Percentiles rank a stretch among this genome's conserved stretches.
These are phyloP conservation scores for Vanessa tameamea DNA, from an alignment of 1,140 invertebrate species.

Conservation along the genomic window DNA sequence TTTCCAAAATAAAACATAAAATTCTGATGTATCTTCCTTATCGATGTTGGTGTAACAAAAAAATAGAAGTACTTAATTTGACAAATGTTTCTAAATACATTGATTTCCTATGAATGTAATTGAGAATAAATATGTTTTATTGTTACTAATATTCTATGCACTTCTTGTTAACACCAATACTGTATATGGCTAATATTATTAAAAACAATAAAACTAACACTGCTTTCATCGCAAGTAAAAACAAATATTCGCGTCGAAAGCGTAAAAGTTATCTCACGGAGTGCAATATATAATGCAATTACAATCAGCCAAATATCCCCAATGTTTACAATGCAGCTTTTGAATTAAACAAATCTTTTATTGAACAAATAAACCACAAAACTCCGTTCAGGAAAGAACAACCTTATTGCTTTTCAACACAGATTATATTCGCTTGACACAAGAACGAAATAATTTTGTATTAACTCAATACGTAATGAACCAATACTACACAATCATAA, in stretches of 20 bases:
- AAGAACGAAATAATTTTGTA: slow-evolving; percentile 14
- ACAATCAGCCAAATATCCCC: slow-evolving; percentile 17
- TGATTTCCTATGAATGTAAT: too few species aligned
- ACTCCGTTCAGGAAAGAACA: not conserved
- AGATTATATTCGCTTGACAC: slow-evolving; percentile 2
- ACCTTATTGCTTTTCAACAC: too few species aligned
- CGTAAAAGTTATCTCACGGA: slow-evolving; percentile 28
- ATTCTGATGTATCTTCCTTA: too few species aligned
- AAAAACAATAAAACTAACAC: too few species aligned
- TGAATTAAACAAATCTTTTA: slow-evolving; percentile 42
- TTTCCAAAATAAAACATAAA: too few species aligned
- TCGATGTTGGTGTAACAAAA: too few species aligned
- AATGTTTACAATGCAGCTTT: slow-evolving; percentile 38
- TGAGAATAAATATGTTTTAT: too few species aligned
- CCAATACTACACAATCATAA: not conserved
- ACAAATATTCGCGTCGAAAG: slow-evolving; percentile 3
- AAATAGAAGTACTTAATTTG: too few species aligned
- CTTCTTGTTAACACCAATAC: too few species aligned
- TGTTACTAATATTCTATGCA: too few species aligned
- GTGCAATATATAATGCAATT: slow-evolving; percentile 23
- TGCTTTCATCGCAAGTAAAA: not conserved
- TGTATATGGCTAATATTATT: too few species aligned
- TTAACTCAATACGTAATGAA: slow-evolving; percentile 23
- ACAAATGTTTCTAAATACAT: too few species aligned
- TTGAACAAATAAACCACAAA: slow-evolving; percentile 34